Percentiles rank a stretch among this genome's conserved stretches.
These are phyloP conservation scores for Cactoblastis cactorum DNA, from an alignment of 2,888 invertebrate species.

Conservation along the genomic window DNA sequence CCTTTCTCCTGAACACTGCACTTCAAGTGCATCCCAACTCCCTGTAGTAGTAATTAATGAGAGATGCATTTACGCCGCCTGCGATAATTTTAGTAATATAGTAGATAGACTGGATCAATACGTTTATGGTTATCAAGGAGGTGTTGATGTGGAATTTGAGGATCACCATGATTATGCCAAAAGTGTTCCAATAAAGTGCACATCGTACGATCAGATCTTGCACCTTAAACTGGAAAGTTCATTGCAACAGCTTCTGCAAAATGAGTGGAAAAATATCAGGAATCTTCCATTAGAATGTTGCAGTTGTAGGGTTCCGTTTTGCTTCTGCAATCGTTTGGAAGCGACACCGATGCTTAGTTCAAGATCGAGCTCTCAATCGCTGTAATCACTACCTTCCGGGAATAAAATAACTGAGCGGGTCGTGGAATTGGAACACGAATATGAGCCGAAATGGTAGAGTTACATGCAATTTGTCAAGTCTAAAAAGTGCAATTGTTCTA, in stretches of 20 bases:
- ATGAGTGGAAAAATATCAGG: slow-evolving; percentile 47
- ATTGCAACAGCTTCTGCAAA: slow-evolving; percentile 55
- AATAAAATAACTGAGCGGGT: slow-evolving; percentile 37
- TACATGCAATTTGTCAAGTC: slow-evolving; percentile 48
- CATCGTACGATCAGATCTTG: slow-evolving; percentile 36
- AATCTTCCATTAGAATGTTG: slow-evolving; percentile 40
- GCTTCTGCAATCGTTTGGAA: slow-evolving; percentile 40
- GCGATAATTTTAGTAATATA: slow-evolving; percentile 56
- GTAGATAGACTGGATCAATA: slow-evolving; percentile 48
- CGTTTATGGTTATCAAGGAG: slow-evolving; percentile 40
- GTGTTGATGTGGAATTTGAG: slow-evolving; percentile 40
- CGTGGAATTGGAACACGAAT: slow-evolving; percentile 40
- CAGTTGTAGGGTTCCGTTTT: slow-evolving; percentile 45
- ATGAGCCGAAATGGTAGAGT: slow-evolving; percentile 59
- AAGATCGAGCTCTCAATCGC: background rate
- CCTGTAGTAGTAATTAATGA: slow-evolving; percentile 64
- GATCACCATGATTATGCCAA: slow-evolving; percentile 47
- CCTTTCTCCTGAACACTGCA: slow-evolving; percentile 53
- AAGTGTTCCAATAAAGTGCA: slow-evolving; percentile 47
- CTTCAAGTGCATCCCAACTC: slow-evolving; percentile 50
- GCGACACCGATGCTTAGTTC: slow-evolving; percentile 5
- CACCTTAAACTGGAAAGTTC: slow-evolving; percentile 59
- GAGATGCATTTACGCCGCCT: slow-evolving; percentile 56
- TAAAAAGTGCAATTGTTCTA: slow-evolving; percentile 45
- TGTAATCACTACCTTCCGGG: slow-evolving; percentile 27